Evolutionary conservation across 1,140 invertebrate species (phyloP).

Genomic region (Tetragonula clypearis): DNA sequence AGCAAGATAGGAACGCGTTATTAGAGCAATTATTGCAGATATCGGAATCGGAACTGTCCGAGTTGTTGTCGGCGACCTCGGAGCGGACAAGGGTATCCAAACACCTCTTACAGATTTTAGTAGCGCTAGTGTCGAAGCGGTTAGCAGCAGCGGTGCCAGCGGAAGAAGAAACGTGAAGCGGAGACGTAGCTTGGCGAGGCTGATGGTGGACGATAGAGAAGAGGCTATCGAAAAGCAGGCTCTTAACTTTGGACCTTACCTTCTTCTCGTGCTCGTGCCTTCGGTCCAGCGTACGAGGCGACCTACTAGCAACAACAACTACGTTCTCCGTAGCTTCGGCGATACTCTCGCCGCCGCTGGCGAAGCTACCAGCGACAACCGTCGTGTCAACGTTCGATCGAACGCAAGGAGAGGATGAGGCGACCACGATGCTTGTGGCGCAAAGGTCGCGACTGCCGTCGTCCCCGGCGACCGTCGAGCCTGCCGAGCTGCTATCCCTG

Average conservation of each 20-base stretch:
- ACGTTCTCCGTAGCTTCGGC: conserved; percentile 52
- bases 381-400: conserved; percentile 36
- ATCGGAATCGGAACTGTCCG: too few species aligned
- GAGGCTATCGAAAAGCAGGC: conserved; percentile 73
- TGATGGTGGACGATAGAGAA: conserved; percentile 63
- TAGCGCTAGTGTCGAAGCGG: conserved; percentile 6
- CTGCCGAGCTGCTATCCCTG: conserved; percentile 17
- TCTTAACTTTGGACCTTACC: conserved; percentile 79
- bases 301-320: conserved; percentile 37
- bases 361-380: conserved; percentile 22
- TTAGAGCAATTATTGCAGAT: too few species aligned
- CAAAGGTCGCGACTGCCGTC: conserved; percentile 19
- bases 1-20: too few species aligned
- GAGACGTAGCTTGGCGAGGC: neutral
- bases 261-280: conserved; percentile 73
- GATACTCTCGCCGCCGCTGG: conserved; percentile 41
- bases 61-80: neutral
- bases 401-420: conserved; percentile 24
- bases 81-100: neutral
- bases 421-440: conserved; percentile 17
- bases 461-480: conserved; percentile 6
- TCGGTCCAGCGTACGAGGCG: conserved; percentile 62
- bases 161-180: conserved; percentile 40
- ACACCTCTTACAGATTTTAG: neutral
- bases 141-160: conserved; percentile 21